Evolutionary conservation across 2,888 invertebrate genomes (phyloP), one percentile per base, ranked within the genome.

Genomic region (Pharmacophagus antenor): DNA sequence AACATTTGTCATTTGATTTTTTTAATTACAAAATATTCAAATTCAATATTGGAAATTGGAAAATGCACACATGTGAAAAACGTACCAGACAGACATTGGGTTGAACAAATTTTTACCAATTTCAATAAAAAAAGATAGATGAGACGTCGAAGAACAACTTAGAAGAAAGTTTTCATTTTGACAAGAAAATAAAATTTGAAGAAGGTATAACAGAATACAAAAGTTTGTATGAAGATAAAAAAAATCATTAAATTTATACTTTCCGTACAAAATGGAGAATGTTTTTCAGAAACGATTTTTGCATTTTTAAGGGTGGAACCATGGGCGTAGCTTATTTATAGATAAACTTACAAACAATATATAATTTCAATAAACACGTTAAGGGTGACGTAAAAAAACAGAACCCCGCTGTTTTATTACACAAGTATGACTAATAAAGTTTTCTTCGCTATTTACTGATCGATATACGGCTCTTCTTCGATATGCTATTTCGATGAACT

Each of bases 391-490:
- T 66, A 71, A 71, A 72, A 70, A 67, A 63, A 66, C 61, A 65
- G 65, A 65, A 62, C 70, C 71, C 73, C 61, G 63, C 65, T 67
- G 65, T 63, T 74, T 72, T 70, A 69, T 70, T 68, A 67, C 66
- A 66, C 64, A 66, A 71, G 69, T 67, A 69, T 70, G 68, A 70
- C 74, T 70, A 74, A 76, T 74, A 75, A 77, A 73, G 63, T 68
- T 71, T 69, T 72, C 68, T 67, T 68, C 63, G 64, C 62, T 59
- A 64, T 62, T 66, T 65, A 67, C 67, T 66, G 67, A 62, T 47
- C 21, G 41, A 61, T 70, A 69, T 67, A 69, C 63, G 62, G 64
- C 67, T 67, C 62, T 58, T 63, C 58, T 54, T 53, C n/a, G 23
- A 61, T 55, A 56, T 56, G 53, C 51, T 56, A 58, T 59, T 52